These are phyloP conservation scores for Geopemphigus sp. DNA, from an alignment of 1,140 invertebrate species.

Conservation along the genomic window DNA sequence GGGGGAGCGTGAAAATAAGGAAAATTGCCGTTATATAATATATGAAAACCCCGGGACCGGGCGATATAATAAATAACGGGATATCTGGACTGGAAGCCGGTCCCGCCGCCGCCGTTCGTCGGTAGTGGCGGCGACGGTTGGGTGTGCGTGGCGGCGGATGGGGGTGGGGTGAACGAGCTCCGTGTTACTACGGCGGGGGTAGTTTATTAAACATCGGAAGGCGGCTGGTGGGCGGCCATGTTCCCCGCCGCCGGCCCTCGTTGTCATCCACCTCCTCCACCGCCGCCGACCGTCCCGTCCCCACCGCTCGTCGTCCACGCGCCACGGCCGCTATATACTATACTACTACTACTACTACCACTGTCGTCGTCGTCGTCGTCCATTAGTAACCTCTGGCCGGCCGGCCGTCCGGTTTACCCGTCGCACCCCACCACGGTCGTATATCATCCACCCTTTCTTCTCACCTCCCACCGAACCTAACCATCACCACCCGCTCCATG, in stretches of 20 bases:
- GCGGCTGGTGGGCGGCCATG: conserved; percentile 49
- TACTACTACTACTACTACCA: too few species aligned
- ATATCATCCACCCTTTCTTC: conserved; percentile 29
- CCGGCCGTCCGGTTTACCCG: conserved; percentile 45
- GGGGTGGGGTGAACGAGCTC: conserved; percentile 27
- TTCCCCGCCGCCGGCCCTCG: conserved; percentile 13
- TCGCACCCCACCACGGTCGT: conserved; percentile 9
- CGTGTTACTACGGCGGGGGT: conserved; percentile 29
- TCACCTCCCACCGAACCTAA: too few species aligned
- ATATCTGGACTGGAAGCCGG: conserved; percentile 49
- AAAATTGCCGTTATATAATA: conserved; percentile 45
- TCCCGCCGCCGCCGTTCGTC: not conserved
- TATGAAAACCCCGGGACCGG: conserved; percentile 33
- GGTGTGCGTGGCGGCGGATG: too few species aligned
- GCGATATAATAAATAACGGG: conserved; percentile 48
- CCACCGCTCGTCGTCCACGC: too few species aligned
- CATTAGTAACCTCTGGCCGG: conserved; percentile 50
- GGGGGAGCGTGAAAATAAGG: conserved; percentile 50
- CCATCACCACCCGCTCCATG: too few species aligned
- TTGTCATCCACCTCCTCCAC: not conserved
- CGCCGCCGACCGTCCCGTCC: not conserved
- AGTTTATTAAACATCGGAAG: conserved; percentile 50
- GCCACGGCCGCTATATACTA: too few species aligned
- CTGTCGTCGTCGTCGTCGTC: conserved; percentile 31
- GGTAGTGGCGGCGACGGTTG: too few species aligned